Evolutionary conservation across 2,113 vertebrate species (phyloP), one percentile per base, ranked within the genome.

Genomic region (Isurus oxyrinchus): DNA sequence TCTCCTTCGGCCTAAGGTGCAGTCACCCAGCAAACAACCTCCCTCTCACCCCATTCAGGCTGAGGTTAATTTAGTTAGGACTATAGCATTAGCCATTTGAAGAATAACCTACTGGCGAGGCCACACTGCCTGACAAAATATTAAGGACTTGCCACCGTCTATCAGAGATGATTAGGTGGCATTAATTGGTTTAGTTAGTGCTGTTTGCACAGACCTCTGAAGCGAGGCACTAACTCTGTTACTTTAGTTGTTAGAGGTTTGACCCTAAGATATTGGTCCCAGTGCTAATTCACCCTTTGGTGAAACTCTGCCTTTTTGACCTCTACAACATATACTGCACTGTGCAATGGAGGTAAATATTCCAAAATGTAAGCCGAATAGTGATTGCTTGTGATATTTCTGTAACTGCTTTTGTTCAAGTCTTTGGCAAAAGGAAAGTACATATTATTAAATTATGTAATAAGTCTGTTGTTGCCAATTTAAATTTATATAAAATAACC

Each of bases 231-330:
- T 99, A 99, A 99, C 98, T 98, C 98, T 98, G 98, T 99, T 99
- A 99, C 97, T 97, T 97, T 96, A 97, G 97, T 97, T 97, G 98
- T 98, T 97, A 98, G 97, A 97, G 98, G 97, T 97, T 97, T 98
- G 97, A 97, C 97, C 97, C 98, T 97, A 96, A 31, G 61, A 96
- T 98, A 98, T 97, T 97, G 98, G 98, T 98, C 98, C 98, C 98
- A 97, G 97, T 98, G 98, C 97, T 97, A 97, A 98, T 98, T 98
- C 98, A 98, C 98, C 98, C 98, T 97, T 97, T 97, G 97, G 96
- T 86, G 98, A 98, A 98, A 98, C 98, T 98, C 98, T 99, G 98
- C 98, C 98, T 98, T 98, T 98, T 98, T 99, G 98, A 99, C 98
- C 98, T 98, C 97, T 55, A 96, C 96, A 97, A 94, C 87, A 96